Conservation (phyloP, 2,797 vertebrate genomes). For the Acanthornis magna region DNA sequence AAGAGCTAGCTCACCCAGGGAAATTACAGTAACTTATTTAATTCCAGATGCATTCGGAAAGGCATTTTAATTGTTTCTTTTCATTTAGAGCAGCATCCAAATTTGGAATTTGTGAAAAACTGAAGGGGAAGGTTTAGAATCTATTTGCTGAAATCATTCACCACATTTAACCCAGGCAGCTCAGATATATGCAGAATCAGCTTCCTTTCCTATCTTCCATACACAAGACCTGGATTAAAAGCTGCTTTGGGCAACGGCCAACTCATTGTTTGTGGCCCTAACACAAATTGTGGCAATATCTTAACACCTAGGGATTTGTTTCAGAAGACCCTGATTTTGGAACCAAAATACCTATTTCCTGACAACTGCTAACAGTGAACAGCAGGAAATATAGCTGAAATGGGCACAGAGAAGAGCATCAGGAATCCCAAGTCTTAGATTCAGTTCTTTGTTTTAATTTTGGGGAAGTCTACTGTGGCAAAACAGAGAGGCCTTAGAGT, state of each 20-base stretch:
- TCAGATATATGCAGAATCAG: not conserved
- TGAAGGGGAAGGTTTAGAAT: not conserved
- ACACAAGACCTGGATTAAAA: not conserved
- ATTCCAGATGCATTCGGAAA: constrained; percentile 31
- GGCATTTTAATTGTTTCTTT: constrained; percentile 35
- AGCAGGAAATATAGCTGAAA: not conserved
- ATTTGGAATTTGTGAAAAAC: constrained; percentile 26
- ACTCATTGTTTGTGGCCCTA: not conserved
- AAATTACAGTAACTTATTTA: constrained; percentile 43
- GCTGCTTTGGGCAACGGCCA: not conserved
- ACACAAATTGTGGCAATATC: not conserved
- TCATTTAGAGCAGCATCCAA: not conserved
- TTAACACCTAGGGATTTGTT: not conserved
- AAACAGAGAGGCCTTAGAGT: not conserved
- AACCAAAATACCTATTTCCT: not conserved
- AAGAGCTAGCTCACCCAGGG: not conserved
- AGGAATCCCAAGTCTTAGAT: not conserved
- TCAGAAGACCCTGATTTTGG: constrained; percentile 4
- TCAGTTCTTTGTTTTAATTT: not conserved
- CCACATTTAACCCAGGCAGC: not conserved
- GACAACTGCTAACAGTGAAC: not conserved
- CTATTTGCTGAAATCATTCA: constrained; percentile 12
- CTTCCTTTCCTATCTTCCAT: not conserved
- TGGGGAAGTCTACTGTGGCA: not conserved
- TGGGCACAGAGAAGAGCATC: not conserved